Conservation (phyloP, 2,888 invertebrate genomes). For the Melitaea athalia region DNA sequence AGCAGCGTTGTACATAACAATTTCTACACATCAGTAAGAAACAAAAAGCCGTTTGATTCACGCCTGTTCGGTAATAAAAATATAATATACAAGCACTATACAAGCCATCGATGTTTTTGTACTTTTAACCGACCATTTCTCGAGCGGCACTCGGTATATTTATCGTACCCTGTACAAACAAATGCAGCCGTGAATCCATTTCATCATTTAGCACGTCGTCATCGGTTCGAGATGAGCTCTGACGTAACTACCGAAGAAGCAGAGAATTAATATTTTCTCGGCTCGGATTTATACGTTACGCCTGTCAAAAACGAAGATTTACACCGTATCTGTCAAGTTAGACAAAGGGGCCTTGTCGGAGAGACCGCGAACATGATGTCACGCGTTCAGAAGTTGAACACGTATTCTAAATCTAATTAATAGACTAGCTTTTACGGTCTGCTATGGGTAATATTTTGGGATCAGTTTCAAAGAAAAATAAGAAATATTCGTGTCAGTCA, state of each 20-base stretch:
- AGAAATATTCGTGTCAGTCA: slow-evolving; percentile 62
- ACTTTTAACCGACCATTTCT: slow-evolving; percentile 20
- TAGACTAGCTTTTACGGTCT: slow-evolving; percentile 66
- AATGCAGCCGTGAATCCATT: slow-evolving; percentile 68
- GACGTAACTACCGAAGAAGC: slow-evolving; percentile 51
- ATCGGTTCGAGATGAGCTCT: slow-evolving; percentile 44
- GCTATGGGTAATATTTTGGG: slow-evolving; percentile 54
- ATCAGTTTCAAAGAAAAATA: slow-evolving; percentile 70
- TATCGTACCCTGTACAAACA: slow-evolving; percentile 71
- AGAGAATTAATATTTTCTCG: slow-evolving; percentile 68
- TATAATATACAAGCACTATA: slow-evolving; percentile 3
- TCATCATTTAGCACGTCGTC: slow-evolving; percentile 69
- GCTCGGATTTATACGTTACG: slow-evolving; percentile 64
- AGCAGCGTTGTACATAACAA: background rate
- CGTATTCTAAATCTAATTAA: slow-evolving; percentile 67
- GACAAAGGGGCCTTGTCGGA: slow-evolving; percentile 74
- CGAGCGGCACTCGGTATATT: slow-evolving; percentile 59
- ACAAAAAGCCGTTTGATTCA: slow-evolving; percentile 10
- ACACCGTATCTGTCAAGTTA: slow-evolving; percentile 67
- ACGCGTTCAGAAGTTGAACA: slow-evolving; percentile 53
- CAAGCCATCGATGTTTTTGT: slow-evolving; percentile 27
- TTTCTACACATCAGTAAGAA: background rate
- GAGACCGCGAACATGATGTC: slow-evolving; percentile 72
- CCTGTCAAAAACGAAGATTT: slow-evolving; percentile 73
- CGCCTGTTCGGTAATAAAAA: slow-evolving; percentile 22